Evolutionary conservation across 2,888 invertebrate genomes (phyloP), one percentile per base, ranked within the genome.

Genomic region (Pecten maximus): DNA sequence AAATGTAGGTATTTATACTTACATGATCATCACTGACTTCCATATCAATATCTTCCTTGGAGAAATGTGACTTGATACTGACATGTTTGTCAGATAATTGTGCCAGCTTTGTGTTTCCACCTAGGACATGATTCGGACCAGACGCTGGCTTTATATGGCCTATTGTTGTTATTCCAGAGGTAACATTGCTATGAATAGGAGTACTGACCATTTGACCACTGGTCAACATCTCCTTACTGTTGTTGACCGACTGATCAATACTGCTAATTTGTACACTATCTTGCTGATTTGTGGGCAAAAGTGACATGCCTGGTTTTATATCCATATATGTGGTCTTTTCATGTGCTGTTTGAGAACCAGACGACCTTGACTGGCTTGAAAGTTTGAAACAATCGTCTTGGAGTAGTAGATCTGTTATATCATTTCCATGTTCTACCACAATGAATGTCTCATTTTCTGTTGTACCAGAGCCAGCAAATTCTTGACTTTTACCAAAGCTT

Each of bases 1-100:
- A n/a, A n/a, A n/a, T n/a, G n/a, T n/a, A n/a, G n/a, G 12, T 44
- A 44, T 15, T 60, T 6, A 2, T 35, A 74, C 74, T 74, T 74
- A 74, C 74, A 1, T 28, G 74, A 74, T 74, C 74, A 74, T 74
- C 74, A 15, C 10, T 74, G 74, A 74, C 74, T 35, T 74, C 74
- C 35, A 23, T 74, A 35, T 74, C 74, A 2, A 74, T 74, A 10
- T 74, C 74, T 15, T 74, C 74, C 35, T 74, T 74, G 2, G 74
- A 74, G 74, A 74, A 74, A 74, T 74, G 74, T 0, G 74, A 74
- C 35, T 74, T 74, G 28, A 74, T 74, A 10, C 74, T 74, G 10
- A 74, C 74, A 74, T 74, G 74, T 74, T 74, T 74, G 74, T 74
- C 74, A 3, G 74, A 74, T 23, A 74, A 28, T 10, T 74, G 74